These are phyloP conservation scores for Mantis religiosa DNA, from an alignment of 2,888 invertebrate genomes.

Conservation along the genomic window DNA sequence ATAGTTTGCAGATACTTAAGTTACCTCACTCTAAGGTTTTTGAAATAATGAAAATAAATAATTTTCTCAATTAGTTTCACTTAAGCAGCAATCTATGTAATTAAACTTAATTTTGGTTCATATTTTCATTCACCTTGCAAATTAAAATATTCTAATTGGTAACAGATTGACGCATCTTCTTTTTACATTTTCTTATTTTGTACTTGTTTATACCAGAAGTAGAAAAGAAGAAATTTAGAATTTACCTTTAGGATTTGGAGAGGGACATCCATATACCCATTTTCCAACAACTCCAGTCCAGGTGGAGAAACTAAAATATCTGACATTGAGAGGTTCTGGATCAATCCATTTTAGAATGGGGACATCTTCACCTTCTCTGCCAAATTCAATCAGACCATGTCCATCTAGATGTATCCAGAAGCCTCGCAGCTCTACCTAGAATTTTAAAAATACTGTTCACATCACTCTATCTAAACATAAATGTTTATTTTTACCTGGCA, in stretches of 20 bases:
- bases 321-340: constrained; percentile 54
- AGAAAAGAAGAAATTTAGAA: background rate
- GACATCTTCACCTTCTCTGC: constrained; percentile 56
- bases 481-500: too few relatives aligned
- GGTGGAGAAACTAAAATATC: constrained; percentile 64
- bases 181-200: background rate
- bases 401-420: constrained; percentile 61
- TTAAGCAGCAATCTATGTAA: too few relatives aligned
- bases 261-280: constrained; percentile 61
- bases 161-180: too few relatives aligned
- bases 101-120: too few relatives aligned
- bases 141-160: background rate
- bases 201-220: background rate
- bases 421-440: constrained; percentile 52
- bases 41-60: too few relatives aligned
- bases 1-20: too few relatives aligned
- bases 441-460: background rate
- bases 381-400: constrained; percentile 60
- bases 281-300: constrained; percentile 63
- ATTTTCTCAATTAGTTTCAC: too few relatives aligned
- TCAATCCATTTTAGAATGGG: constrained; percentile 60
- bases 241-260: constrained; percentile 4
- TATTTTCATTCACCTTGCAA: background rate
- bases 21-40: too few relatives aligned
- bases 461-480: background rate